These are phyloP conservation scores for Dasysyrphus albostriatus DNA, from an alignment of 2,888 invertebrate species.

Conservation along the genomic window DNA sequence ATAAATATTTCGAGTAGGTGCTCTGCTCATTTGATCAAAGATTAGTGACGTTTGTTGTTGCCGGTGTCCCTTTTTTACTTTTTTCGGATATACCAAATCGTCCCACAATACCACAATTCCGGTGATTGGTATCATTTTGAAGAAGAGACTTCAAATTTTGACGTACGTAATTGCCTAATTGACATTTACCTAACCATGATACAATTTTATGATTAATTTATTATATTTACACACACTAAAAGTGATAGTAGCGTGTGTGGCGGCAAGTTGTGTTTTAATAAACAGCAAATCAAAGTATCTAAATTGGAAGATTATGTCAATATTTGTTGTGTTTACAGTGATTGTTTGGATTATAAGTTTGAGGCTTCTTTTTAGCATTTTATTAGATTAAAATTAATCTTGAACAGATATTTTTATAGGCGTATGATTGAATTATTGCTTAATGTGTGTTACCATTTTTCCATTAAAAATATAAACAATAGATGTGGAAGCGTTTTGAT, in stretches of 20 bases:
- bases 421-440: not conserved
- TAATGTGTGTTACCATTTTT: too few relatives aligned
- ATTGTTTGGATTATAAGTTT: constrained; percentile 10
- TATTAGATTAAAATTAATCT: not conserved
- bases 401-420: not conserved
- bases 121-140: constrained; percentile 32
- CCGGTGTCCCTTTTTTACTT: constrained; percentile 22
- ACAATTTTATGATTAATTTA: constrained; percentile 59
- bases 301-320: constrained; percentile 49
- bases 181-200: constrained; percentile 61
- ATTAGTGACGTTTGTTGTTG: constrained; percentile 68
- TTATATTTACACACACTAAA: constrained; percentile 43
- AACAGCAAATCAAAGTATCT: constrained; percentile 28
- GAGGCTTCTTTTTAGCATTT: not conserved
- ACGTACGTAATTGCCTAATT: constrained; percentile 70
- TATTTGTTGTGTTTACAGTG: constrained; percentile 38
- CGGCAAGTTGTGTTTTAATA: constrained; percentile 41
- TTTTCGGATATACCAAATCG: constrained; percentile 19
- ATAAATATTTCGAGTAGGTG: constrained; percentile 58
- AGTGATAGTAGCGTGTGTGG: not conserved
- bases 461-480: too few relatives aligned
- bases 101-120: not conserved
- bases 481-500: too few relatives aligned
- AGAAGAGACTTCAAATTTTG: constrained; percentile 46
- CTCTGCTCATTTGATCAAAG: constrained; percentile 64